Percentiles rank a stretch among this genome's conserved stretches.
Evolutionary conservation across 64 coral and sea anemone genomes (phyloP).

Genomic region (Montipora cactus): DNA sequence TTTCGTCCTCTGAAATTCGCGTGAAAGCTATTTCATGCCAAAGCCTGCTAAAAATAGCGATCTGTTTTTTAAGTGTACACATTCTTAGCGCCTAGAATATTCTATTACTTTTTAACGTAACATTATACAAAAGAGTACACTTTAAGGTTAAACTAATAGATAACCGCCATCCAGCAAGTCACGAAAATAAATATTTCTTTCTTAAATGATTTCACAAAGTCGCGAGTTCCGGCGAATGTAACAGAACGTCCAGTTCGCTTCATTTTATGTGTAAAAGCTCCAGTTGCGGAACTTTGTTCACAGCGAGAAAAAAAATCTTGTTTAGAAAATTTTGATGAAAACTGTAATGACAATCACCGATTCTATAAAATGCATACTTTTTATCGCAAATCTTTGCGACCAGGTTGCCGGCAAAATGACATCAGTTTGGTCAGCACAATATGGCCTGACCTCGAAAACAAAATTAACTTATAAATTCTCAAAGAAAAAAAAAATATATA

Average conservation of each 20-base stretch:
- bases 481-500: background rate
- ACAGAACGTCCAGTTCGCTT: background rate
- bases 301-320: too few relatives aligned
- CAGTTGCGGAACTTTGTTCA: background rate
- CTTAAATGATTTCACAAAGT: constrained; percentile 18
- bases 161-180: constrained; percentile 15
- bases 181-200: constrained; percentile 55
- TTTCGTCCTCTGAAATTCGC: constrained; percentile 3
- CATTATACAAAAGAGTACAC: constrained; percentile 68
- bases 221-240: background rate
- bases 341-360: background rate
- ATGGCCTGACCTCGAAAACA: background rate
- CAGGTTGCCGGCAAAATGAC: background rate
- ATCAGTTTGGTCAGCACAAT: background rate
- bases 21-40: constrained; percentile 43
- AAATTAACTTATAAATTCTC: background rate
- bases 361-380: background rate
- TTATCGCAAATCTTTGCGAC: constrained; percentile 5
- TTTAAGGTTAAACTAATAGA: constrained; percentile 48
- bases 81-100: constrained; percentile 46
- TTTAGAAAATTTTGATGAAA: background rate
- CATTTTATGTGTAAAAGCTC: background rate
- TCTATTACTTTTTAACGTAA: constrained; percentile 60
- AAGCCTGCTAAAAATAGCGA: constrained; percentile 40
- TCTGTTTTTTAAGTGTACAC: constrained; percentile 48